Percentiles rank a stretch among this genome's conserved stretches.
Conservation (phyloP, 2,113 vertebrate species). For the Pteronura brasiliensis region DNA sequence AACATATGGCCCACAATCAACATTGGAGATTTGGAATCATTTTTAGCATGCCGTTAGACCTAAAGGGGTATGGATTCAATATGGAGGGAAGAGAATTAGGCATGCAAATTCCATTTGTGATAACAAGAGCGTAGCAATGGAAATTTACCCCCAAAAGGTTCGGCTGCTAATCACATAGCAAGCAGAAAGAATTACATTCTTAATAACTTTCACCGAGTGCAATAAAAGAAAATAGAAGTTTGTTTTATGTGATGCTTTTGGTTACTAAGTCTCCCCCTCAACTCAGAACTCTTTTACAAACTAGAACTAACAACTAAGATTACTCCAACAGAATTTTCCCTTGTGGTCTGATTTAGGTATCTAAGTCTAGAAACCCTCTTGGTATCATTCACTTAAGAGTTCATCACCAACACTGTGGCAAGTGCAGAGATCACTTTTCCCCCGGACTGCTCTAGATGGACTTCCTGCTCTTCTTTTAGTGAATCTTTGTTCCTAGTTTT, state of each 20-base stretch:
- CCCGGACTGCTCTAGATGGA: neutral
- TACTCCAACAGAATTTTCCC: neutral
- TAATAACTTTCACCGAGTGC: constrained; percentile 69
- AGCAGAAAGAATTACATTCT: constrained; percentile 64
- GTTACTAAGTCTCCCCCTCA: constrained; percentile 54
- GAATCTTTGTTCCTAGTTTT: neutral
- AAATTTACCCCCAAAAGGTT: constrained; percentile 78
- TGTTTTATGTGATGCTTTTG: constrained; percentile 59
- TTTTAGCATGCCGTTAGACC: constrained; percentile 86
- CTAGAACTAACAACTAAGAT: neutral
- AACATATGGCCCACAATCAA: constrained; percentile 89
- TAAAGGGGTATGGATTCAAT: constrained; percentile 83
- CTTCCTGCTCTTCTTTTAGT: neutral
- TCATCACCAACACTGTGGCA: neutral
- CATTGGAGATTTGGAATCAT: constrained; percentile 85
- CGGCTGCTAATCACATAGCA: constrained; percentile 70
- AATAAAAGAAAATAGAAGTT: constrained; percentile 73
- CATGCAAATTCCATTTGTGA: constrained; percentile 79
- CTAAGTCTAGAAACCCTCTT: neutral
- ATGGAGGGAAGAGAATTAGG: constrained; percentile 80
- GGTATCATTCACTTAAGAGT: neutral
- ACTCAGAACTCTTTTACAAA: constrained; percentile 51
- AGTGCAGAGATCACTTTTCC: neutral
- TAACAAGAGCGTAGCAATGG: constrained; percentile 72
- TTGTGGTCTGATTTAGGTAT: neutral